These are phyloP conservation scores for Manacus vitellinus DNA, from an alignment of 2,113 vertebrate genomes.

Conservation along the genomic window DNA sequence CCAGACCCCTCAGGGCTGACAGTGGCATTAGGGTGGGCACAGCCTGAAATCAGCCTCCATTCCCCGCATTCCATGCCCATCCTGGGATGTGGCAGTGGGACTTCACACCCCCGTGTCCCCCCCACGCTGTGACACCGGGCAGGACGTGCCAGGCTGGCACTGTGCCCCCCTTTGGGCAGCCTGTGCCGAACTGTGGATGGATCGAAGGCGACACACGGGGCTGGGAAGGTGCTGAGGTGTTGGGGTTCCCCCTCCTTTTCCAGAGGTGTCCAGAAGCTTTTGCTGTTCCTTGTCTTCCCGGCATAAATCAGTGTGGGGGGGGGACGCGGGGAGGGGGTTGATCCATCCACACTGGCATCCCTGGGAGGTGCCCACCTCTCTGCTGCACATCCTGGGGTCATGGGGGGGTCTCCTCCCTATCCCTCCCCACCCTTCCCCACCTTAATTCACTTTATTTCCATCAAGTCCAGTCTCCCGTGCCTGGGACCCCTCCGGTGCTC, in stretches of 20 bases:
- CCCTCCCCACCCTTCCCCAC: background rate
- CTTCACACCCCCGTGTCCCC: background rate
- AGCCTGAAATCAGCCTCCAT: background rate
- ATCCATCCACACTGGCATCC: background rate
- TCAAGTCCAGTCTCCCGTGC: accelerated
- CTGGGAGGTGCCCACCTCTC: background rate
- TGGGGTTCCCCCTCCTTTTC: background rate
- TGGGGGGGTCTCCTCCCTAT: accelerated
- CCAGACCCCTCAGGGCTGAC: background rate
- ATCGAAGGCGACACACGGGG: background rate
- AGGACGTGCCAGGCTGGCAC: background rate
- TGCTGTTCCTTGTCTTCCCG: background rate
- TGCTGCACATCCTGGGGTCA: accelerated
- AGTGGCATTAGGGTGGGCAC: background rate
- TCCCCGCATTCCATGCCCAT: background rate
- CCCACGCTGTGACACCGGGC: accelerated
- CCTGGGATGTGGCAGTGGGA: background rate
- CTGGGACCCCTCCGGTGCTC: background rate
- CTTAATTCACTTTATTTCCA: background rate
- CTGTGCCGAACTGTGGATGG: background rate
- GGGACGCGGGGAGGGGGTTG: background rate
- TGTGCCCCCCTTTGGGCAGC: background rate
- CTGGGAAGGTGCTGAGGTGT: background rate
- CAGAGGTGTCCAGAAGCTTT: background rate
- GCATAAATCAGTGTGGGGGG: accelerated